Evolutionary conservation across 2,797 vertebrate species (phyloP).

Genomic region (Ispidina picta): DNA sequence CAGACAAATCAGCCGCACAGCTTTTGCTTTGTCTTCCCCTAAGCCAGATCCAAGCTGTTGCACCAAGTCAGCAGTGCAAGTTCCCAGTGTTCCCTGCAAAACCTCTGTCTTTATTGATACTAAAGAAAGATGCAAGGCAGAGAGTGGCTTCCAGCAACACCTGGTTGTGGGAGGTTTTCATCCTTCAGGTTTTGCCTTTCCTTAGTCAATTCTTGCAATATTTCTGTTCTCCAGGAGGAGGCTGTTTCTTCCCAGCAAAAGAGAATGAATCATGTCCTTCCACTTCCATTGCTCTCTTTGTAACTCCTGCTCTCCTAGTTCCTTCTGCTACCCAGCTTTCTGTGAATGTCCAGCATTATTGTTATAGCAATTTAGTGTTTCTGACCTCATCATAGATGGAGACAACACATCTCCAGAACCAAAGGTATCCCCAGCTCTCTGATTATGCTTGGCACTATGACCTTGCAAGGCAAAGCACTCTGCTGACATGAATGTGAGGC

Average conservation of each 20-base stretch:
- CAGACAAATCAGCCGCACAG: rapidly evolving
- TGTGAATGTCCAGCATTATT: rapidly evolving
- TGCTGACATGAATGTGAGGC: neutral
- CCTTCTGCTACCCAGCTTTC: neutral
- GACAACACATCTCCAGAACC: neutral
- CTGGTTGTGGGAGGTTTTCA: neutral
- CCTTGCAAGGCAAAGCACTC: neutral
- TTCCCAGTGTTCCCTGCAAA: neutral
- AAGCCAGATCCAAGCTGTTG: neutral
- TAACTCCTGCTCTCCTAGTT: neutral
- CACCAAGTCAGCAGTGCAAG: neutral
- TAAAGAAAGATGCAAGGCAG: neutral
- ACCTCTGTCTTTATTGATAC: neutral
- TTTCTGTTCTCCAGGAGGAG: slow-evolving; percentile 39
- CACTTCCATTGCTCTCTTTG: neutral
- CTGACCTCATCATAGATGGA: rapidly evolving
- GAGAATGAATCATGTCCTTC: neutral
- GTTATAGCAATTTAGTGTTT: neutral
- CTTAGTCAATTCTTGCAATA: neutral
- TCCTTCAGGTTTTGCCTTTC: neutral
- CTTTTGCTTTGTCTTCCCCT: neutral
- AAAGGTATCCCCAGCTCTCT: neutral
- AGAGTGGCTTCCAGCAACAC: neutral
- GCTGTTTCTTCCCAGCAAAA: slow-evolving; percentile 3
- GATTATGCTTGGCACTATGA: neutral